These are phyloP conservation scores for Argyresthia albistria DNA, from an alignment of 2,888 invertebrate genomes.

Conservation along the genomic window DNA sequence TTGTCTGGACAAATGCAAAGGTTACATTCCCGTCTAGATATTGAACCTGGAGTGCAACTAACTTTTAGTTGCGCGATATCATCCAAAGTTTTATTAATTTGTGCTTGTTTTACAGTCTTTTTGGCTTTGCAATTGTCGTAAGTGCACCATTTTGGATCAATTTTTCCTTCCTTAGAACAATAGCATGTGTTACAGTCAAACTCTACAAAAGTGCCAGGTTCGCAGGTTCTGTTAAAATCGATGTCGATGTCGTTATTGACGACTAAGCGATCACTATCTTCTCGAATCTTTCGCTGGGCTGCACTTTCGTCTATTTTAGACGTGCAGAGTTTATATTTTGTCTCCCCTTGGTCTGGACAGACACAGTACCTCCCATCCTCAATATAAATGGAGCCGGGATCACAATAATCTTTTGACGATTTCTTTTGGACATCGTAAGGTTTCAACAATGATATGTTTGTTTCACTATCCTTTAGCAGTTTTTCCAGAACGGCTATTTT, in stretches of 20 bases:
- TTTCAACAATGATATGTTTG: constrained; percentile 13
- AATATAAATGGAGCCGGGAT: constrained; percentile 34
- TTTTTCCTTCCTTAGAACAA: constrained; percentile 43
- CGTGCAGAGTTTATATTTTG: constrained; percentile 33
- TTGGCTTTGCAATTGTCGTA: constrained; percentile 39
- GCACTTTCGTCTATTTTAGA: constrained; percentile 18
- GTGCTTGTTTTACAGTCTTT: not conserved
- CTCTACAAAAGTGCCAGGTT: constrained; percentile 47
- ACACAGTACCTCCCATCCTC: constrained; percentile 40
- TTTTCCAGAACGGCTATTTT: constrained; percentile 40
- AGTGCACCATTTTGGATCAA: constrained; percentile 58
- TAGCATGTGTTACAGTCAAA: constrained; percentile 59
- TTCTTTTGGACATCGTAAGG: constrained; percentile 16
- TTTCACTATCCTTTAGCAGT: constrained; percentile 23
- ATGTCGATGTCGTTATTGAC: not conserved
- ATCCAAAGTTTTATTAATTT: not conserved
- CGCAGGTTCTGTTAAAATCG: constrained; percentile 30
- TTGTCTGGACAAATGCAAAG: constrained; percentile 53
- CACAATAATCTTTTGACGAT: constrained; percentile 23
- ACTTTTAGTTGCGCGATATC: not conserved
- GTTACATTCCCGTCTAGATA: constrained; percentile 46
- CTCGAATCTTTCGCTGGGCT: not conserved
- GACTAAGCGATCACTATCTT: not conserved
- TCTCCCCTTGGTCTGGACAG: constrained; percentile 36
- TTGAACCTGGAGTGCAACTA: constrained; percentile 40